Base-by-base conservation (phyloP, 2,888 invertebrate genomes). In the Miltochrista miniata region DNA sequence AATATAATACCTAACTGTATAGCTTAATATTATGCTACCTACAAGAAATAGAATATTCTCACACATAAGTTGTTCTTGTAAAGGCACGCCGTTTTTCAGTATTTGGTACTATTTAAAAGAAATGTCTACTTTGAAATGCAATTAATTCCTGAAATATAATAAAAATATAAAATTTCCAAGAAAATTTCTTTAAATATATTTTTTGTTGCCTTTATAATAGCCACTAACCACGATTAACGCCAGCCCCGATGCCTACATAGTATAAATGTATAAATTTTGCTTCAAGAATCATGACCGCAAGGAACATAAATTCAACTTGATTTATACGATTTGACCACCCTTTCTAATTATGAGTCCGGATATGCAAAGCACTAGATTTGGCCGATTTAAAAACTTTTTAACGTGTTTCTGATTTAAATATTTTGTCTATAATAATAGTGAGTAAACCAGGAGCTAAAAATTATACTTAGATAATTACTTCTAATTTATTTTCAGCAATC, bases 271-370 rank as follows among this genome's bases (percentile, higher is more conserved):
- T 15, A 24, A 13, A 4, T 14, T 8, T 30, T 10, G 30, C 9
- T 11, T 33, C 1, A 34, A 7, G n/a, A 14, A 18, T 31, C 11
- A 37, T 31, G 30, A 13, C 37, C 3, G 15, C 45, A 24, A 30
- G 9, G 30, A 14, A 24, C 15, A 45, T 45, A 36, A 30, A 45
- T 37, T 43, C 7, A 33, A 15, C 15, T 45, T 45, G 45, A 45
- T 45, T 45, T 38, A 37, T 45, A n/a, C 37, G 15, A 31, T 15
- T 38, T 15, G 30, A 29, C 37, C 14, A 4, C 37, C 30, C 44
- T 8, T 24, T 9, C n/a, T 30, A 29, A 24, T 24, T 29, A 31
- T 9, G 11, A 30, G 5, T 5, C 5, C 5, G 18, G 18, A 24
- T 24, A 24, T 24, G 18, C 18, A 5, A 24, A 5, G 2, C 5